Conservation (phyloP, 2,113 vertebrate species). For the Alexandromys fortis region DNA sequence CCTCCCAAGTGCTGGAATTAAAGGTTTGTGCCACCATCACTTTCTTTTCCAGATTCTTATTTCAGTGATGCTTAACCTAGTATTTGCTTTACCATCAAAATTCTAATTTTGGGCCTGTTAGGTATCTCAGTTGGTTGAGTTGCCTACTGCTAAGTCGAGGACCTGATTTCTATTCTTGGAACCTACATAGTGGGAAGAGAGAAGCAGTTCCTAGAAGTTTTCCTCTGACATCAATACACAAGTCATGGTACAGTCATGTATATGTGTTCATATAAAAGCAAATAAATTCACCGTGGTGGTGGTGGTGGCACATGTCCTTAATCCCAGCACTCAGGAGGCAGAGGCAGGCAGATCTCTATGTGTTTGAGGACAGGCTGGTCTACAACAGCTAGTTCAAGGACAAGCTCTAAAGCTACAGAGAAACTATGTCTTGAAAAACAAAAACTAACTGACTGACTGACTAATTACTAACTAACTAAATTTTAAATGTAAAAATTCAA, state of each 20-base stretch:
- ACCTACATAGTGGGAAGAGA: background rate
- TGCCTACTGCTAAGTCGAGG: background rate
- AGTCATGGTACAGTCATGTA: rapidly evolving
- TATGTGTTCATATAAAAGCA: no score
- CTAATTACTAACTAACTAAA: background rate
- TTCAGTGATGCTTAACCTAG: background rate
- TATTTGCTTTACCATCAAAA: background rate
- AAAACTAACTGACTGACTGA: no score
- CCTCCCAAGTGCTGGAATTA: no score
- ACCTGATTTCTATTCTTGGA: background rate
- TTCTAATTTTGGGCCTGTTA: background rate
- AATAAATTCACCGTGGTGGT: no score
- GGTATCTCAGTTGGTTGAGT: background rate
- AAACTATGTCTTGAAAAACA: no score
- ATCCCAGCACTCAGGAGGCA: no score
- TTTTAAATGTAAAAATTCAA: background rate
- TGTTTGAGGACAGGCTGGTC: no score
- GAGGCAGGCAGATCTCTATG: no score
- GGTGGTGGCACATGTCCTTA: no score
- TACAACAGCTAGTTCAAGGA: no score
- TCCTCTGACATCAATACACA: background rate
- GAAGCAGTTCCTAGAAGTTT: background rate
- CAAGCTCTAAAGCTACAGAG: no score
- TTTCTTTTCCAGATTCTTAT: background rate
- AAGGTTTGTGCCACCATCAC: no score